A percentile compares a stretch with the other conserved stretches of the same genome.
Conservation (phyloP, 2,113 vertebrate genomes). For the Rhabdornis inornatus region DNA sequence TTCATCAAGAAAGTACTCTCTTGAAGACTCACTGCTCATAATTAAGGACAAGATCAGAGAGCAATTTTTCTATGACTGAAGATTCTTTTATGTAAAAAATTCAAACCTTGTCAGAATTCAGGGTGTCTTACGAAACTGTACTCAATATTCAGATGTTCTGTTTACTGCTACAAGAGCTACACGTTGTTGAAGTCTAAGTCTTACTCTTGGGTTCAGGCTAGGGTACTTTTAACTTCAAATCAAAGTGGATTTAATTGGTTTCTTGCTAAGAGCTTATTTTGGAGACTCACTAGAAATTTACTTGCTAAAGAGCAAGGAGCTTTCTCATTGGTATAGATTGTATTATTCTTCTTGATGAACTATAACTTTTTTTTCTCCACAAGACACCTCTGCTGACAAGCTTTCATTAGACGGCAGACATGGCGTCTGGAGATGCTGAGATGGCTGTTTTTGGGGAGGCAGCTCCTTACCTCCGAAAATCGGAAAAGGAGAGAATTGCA, state of each 20-base stretch:
- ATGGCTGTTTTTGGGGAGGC: constrained; percentile 77
- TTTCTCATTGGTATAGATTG: neutral
- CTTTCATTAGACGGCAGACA: constrained; percentile 59
- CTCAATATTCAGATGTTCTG: neutral
- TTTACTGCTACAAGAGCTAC: neutral
- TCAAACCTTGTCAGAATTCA: neutral
- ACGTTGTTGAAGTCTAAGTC: neutral
- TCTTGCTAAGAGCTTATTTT: neutral
- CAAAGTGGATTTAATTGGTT: neutral
- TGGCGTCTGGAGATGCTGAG: constrained; percentile 74
- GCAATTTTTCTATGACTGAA: neutral
- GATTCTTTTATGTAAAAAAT: neutral
- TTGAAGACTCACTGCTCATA: neutral
- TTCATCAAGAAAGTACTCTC: neutral
- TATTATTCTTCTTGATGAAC: neutral
- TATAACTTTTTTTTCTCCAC: neutral
- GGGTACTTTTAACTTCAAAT: neutral
- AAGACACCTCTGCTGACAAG: neutral
- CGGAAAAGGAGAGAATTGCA: constrained; percentile 85
- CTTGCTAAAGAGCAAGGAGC: neutral
- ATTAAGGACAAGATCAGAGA: neutral
- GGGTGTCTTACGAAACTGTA: neutral
- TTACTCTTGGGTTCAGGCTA: neutral
- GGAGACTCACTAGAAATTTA: neutral
- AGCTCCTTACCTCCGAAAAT: constrained; percentile 74